phyloP scores from a whole-genome alignment of 2,797 vertebrate species.

The Hypotaenidia okinawae region DNA sequence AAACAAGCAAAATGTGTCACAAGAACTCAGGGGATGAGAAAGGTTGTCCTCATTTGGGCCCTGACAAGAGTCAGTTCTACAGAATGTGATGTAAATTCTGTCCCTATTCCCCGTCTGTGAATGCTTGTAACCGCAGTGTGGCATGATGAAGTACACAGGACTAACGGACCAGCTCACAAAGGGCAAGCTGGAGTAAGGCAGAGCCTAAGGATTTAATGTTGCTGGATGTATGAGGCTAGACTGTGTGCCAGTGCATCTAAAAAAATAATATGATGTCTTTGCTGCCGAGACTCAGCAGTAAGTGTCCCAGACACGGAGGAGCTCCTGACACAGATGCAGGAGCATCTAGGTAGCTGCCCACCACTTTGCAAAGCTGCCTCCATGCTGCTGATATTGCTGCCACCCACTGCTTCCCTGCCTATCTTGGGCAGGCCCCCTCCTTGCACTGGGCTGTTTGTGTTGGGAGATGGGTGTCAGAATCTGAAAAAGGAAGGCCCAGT shows the following conservation, averaged over 20 bases:
- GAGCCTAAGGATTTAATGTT: neutral
- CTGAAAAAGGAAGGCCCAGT: accelerated
- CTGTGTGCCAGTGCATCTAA: neutral
- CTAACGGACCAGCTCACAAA: neutral
- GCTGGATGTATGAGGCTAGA: accelerated
- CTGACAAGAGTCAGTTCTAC: neutral
- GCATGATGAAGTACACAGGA: accelerated
- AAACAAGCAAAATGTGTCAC: neutral
- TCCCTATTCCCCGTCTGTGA: accelerated
- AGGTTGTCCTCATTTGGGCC: neutral
- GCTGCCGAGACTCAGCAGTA: neutral
- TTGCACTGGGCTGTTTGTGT: too few relatives aligned
- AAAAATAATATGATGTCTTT: neutral
- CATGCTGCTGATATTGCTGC: accelerated
- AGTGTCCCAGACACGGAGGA: neutral
- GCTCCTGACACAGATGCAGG: neutral
- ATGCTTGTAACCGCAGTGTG: neutral
- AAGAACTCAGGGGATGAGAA: neutral
- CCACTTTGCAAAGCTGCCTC: neutral
- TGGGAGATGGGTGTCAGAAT: neutral
- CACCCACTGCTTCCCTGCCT: accelerated
- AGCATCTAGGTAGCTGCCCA: neutral
- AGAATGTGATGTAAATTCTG: neutral
- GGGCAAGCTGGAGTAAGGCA: neutral
- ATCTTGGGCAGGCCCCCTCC: neutral